phyloP scores from a whole-genome alignment of 2,113 vertebrate genomes.

The Mystacornis crossleyi region DNA sequence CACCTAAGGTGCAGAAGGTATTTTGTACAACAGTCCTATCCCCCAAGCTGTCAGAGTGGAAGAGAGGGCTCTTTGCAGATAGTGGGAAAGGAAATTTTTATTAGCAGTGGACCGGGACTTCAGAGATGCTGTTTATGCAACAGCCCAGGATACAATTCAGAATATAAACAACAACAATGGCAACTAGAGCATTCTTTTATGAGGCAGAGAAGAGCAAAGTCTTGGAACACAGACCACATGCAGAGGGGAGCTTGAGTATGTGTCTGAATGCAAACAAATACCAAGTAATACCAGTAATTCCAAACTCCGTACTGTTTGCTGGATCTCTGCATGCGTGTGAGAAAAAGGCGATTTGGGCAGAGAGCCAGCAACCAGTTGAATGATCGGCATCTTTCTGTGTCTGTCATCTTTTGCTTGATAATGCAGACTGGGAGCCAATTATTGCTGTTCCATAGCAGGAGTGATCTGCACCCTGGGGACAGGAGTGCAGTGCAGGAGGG shows the following conservation, averaged over 20 bases:
- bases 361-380: not conserved
- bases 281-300: not conserved
- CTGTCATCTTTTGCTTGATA: not conserved
- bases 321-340: not conserved
- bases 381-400: not conserved
- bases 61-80: not conserved
- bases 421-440: not conserved
- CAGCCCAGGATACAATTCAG: not conserved
- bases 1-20: not conserved
- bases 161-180: not conserved
- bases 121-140: not conserved
- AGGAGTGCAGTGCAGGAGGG: not conserved
- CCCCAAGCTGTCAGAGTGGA: not conserved
- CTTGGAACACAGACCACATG: not conserved
- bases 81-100: not conserved
- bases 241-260: not conserved
- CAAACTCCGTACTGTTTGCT: not conserved
- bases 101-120: not conserved
- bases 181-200: not conserved
- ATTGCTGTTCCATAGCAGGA: not conserved
- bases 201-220: not conserved
- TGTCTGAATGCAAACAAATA: slow-evolving; percentile 1
- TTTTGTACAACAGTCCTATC: not conserved
- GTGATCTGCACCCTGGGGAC: not conserved
- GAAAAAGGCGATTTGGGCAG: not conserved